Conservation (phyloP, 1,140 invertebrate species). For the Procambarus clarkii region DNA sequence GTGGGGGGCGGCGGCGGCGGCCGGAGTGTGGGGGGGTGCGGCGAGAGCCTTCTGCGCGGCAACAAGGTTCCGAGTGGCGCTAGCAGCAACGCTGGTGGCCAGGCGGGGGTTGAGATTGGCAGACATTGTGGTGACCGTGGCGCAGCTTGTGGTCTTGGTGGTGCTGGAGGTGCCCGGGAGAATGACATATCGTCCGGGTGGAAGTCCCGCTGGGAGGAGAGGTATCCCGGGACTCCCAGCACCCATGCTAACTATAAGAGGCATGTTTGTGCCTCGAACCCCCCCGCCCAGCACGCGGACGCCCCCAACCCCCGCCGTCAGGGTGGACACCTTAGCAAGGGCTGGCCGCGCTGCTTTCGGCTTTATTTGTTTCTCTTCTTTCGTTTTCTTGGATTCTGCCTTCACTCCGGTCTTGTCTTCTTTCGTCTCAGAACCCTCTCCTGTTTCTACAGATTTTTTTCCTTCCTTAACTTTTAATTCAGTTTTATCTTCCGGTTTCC, state of each 20-base stretch:
- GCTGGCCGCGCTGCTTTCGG: conserved; percentile 6
- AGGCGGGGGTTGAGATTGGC: conserved; percentile 38
- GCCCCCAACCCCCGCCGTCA: conserved; percentile 34
- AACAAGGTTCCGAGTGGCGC: conserved; percentile 37
- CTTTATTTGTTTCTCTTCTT: conserved; percentile 52
- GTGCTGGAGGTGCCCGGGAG: conserved; percentile 65
- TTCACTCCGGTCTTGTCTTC: not conserved
- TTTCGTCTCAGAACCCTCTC: not conserved
- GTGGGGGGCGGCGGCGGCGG: conserved; percentile 6
- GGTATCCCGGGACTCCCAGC: conserved; percentile 57
- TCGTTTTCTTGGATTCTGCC: conserved; percentile 19
- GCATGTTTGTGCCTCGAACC: conserved; percentile 58
- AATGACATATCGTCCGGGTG: conserved; percentile 71
- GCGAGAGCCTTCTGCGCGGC: conserved; percentile 46
- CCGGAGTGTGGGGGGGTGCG: conserved; percentile 5
- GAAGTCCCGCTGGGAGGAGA: conserved; percentile 70
- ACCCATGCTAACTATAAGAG: conserved; percentile 71
- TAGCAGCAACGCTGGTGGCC: conserved; percentile 39
- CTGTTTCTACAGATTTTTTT: not conserved
- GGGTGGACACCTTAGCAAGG: conserved; percentile 42
- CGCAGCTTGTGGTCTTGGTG: conserved; percentile 27
- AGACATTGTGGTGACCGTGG: conserved; percentile 69
- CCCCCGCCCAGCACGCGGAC: conserved; percentile 50
- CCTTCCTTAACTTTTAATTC: not conserved
- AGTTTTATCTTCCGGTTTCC: not conserved